Evolutionary conservation across 2,797 vertebrate species (phyloP), one percentile per base, ranked within the genome.

Genomic region (Pygocentrus nattereri): DNA sequence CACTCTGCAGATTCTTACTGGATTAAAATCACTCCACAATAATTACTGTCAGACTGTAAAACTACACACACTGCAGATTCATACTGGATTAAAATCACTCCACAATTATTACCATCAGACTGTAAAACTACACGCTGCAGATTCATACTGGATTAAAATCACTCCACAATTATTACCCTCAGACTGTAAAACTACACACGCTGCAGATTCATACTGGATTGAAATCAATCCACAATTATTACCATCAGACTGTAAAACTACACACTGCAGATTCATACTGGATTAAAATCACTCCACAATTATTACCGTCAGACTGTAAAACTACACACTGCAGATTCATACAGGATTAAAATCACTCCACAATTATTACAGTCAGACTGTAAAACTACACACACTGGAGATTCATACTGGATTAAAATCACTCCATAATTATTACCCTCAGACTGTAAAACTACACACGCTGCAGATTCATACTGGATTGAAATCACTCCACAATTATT

Each of bases 161-260:
- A 16, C 25, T 18, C 27, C 6, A 31, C 59, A 31, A 2, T 62
- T 62, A 18, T 30, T 30, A 31, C 13, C 31, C 2, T 18, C 4
- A 25, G 12, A 31, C 25, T 62, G 13, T 58, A 62, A 30, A 44
- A 31, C 5, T 30, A 15, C 15, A n/a, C n/a, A n/a, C n/a, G n/a
- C n/a, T n/a, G n/a, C n/a, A n/a, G n/a, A n/a, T 16, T 62, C 27
- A 62, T 61, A 61, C 58, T 61, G 58, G 58, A n/a, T n/a, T n/a
- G n/a, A n/a, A n/a, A n/a, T 34, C 2, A 34, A 6, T 34, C 34
- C n/a, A n/a, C n/a, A n/a, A n/a, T n/a, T n/a, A n/a, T n/a, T n/a
- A n/a, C n/a, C n/a, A n/a, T n/a, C n/a, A n/a, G n/a, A n/a, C n/a
- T n/a, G n/a, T n/a, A n/a, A 34, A 34, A 15, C 13, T 16, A 16